Evolutionary conservation across 2,797 vertebrate genomes (phyloP).

Genomic region (Serranus cabrilla): DNA sequence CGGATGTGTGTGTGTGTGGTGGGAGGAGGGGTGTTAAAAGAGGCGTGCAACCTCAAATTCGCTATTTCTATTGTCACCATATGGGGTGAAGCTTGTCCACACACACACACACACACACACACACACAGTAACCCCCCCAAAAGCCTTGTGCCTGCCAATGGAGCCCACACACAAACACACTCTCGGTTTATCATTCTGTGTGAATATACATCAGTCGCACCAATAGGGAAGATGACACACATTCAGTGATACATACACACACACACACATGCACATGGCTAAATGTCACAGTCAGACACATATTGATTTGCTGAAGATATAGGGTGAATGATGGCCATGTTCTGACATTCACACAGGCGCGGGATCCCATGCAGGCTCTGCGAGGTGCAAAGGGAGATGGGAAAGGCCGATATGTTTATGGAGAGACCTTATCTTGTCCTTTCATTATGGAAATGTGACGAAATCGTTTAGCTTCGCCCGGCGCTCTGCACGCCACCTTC

Average conservation of each 20-base stretch:
- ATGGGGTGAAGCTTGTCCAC: constrained; percentile 56
- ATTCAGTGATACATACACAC: constrained; percentile 31
- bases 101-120: constrained; percentile 28
- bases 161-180: constrained; percentile 39
- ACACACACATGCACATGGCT: constrained; percentile 59
- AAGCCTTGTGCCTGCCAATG: background rate
- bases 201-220: constrained; percentile 39
- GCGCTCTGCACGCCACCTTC: constrained; percentile 39
- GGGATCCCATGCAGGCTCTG: constrained; percentile 41
- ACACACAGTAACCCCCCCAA: constrained; percentile 15
- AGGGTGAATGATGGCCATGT: constrained; percentile 75
- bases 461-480: constrained; percentile 60
- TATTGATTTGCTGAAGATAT: constrained; percentile 80
- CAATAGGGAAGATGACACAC: constrained; percentile 55
- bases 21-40: constrained; percentile 50
- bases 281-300: constrained; percentile 78
- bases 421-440: constrained; percentile 80
- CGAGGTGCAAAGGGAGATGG: constrained; percentile 61
- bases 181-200: constrained; percentile 51
- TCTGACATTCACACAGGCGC: constrained; percentile 74
- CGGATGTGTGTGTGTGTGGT: constrained; percentile 12
- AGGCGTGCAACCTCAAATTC: constrained; percentile 67
- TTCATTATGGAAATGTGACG: constrained; percentile 76
- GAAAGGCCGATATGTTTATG: constrained; percentile 72
- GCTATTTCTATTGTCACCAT: constrained; percentile 75